phyloP scores from a whole-genome alignment of 2,888 invertebrate genomes.

The Crematogaster levior region DNA sequence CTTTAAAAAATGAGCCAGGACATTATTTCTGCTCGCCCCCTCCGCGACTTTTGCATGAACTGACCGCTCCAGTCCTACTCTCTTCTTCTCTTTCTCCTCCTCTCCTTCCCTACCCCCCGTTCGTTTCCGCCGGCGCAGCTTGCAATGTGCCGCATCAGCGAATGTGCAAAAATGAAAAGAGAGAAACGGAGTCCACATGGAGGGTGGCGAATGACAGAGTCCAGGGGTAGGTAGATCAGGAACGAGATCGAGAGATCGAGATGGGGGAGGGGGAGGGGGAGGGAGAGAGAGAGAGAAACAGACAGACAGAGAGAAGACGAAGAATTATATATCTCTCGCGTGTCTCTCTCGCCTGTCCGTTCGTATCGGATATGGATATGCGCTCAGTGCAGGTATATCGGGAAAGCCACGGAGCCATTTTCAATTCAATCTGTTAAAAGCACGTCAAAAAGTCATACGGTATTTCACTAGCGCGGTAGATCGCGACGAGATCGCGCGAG shows the following conservation, averaged over 20 bases:
- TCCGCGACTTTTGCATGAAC: conserved; percentile 58
- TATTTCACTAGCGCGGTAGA: conserved; percentile 79
- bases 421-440: conserved; percentile 84
- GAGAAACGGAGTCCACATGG: conserved; percentile 57
- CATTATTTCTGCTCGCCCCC: conserved; percentile 80
- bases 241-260: conserved; percentile 18
- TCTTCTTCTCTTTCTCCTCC: conserved; percentile 9
- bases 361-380: conserved; percentile 81
- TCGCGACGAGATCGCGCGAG: conserved; percentile 64
- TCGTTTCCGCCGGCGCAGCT: conserved; percentile 76
- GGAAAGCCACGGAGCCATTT: conserved; percentile 81
- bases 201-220: conserved; percentile 26
- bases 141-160: conserved; percentile 82
- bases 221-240: conserved; percentile 12
- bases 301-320: neutral
- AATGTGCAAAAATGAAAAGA: conserved; percentile 81
- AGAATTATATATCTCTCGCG: conserved; percentile 46
- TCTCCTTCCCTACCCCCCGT: neutral
- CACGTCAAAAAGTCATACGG: conserved; percentile 84
- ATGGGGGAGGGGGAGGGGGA: neutral
- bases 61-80: conserved; percentile 69
- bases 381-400: conserved; percentile 78
- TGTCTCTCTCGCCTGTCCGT: conserved; percentile 68
- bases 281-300: neutral
- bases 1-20: conserved; percentile 81